Conservation (phyloP, 2,113 vertebrate species). For the Aptenodytes patagonicus region DNA sequence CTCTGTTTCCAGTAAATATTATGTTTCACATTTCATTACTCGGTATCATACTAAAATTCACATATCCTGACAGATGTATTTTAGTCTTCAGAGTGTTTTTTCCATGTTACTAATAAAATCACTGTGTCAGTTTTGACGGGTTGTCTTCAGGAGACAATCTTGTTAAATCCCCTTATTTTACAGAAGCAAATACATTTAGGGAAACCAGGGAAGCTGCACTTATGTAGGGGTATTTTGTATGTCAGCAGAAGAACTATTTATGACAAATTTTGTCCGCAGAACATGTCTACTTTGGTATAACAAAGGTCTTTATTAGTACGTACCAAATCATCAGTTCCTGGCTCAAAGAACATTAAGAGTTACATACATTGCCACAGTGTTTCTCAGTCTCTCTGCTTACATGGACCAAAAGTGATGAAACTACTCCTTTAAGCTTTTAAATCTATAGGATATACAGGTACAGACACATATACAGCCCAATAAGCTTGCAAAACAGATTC, state of each 20-base stretch:
- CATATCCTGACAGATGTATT: constrained; percentile 6
- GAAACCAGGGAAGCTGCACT: background rate
- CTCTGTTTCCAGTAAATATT: constrained; percentile 10
- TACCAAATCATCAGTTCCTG: background rate
- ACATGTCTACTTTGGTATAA: background rate
- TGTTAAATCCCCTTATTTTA: background rate
- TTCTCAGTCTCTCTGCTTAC: background rate
- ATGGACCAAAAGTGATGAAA: background rate
- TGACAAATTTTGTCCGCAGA: background rate
- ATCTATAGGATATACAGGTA: background rate
- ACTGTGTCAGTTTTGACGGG: background rate
- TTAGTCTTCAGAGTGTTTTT: background rate
- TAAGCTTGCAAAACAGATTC: background rate
- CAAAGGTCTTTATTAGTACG: background rate
- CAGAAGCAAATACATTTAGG: background rate
- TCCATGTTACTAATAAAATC: background rate
- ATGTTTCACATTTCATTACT: constrained; percentile 6
- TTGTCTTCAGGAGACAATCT: background rate
- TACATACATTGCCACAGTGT: background rate
- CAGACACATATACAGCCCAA: background rate
- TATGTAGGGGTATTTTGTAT: background rate
- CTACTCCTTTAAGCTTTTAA: background rate
- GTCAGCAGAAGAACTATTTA: background rate
- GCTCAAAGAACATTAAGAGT: background rate
- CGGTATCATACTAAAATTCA: background rate